Evolutionary conservation across 37 sponge, comb jelly and placozoan species (phyloP).

Genomic region (Cliona cf. orientalis): DNA sequence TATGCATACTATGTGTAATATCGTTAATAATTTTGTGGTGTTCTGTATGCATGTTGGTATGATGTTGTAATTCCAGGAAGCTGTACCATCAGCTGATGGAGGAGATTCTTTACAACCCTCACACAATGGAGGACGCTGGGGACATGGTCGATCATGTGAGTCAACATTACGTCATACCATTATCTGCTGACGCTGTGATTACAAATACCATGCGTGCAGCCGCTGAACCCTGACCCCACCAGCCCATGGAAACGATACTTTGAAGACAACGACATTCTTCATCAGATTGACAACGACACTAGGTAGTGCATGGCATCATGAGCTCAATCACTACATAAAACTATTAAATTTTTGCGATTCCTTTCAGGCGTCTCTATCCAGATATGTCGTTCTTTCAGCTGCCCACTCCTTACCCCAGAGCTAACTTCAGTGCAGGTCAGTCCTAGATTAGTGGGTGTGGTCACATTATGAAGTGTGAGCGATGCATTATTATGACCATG

Average conservation of each 20-base stretch:
- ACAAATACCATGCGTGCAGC: conserved; percentile 44
- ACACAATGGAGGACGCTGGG: conserved; percentile 34
- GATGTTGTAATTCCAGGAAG: conserved; percentile 35
- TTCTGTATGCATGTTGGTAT: no score
- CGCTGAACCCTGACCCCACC: conserved; percentile 84
- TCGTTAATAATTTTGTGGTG: no score
- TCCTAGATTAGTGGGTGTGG: neutral
- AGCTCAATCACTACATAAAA: neutral
- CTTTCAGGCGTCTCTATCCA: conserved; percentile 79
- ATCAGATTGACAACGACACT: conserved; percentile 93
- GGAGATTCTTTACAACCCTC: conserved; percentile 74
- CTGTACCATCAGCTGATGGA: conserved; percentile 64
- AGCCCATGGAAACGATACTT: conserved; percentile 86
- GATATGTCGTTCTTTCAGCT: conserved; percentile 96
- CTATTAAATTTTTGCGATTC: no score
- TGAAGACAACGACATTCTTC: conserved; percentile 88
- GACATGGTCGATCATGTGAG: conserved; percentile 80
- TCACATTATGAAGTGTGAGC: no score
- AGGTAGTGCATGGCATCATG: conserved; percentile 1
- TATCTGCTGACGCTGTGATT: no score
- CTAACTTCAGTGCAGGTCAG: conserved; percentile 46
- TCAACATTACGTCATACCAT: no score
- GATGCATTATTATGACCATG: no score
- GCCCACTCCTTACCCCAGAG: conserved; percentile 79
- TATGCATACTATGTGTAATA: no score